phyloP scores from a whole-genome alignment of 2,113 vertebrate species.

The Antechinus stuartii region DNA sequence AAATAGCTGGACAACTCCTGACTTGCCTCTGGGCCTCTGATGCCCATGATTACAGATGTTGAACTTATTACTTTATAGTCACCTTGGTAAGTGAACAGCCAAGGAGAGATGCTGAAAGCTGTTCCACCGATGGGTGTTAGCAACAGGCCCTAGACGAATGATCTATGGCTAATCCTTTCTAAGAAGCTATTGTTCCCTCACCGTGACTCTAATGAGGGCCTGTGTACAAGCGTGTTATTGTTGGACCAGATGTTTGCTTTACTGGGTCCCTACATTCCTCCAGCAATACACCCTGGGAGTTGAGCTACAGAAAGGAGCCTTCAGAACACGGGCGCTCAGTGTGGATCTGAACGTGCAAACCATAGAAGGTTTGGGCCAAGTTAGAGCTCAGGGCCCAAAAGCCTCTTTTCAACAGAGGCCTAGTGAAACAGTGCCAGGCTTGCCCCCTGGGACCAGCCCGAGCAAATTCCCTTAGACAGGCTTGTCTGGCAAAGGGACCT shows the following conservation, averaged over 20 bases:
- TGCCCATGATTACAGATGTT: neutral
- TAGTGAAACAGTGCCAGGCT: conserved; percentile 54
- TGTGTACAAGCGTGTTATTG: neutral
- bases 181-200: neutral
- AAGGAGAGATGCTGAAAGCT: neutral
- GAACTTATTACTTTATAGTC: neutral
- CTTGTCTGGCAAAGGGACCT: conserved; percentile 46
- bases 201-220: neutral
- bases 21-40: neutral
- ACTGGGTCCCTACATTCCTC: neutral
- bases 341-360: neutral
- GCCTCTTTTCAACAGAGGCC: conserved; percentile 35
- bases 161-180: neutral
- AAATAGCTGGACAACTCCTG: neutral
- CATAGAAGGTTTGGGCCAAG: neutral
- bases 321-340: neutral
- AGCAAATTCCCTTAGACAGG: conserved; percentile 51
- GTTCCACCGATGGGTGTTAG: neutral
- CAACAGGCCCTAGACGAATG: neutral
- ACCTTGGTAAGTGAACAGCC: neutral
- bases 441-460: conserved; percentile 60
- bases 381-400: conserved; percentile 44
- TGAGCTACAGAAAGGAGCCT: neutral
- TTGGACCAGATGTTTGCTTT: conserved; percentile 30
- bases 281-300: fast-evolving